Evolutionary conservation across 2,113 vertebrate genomes (phyloP).

Genomic region (Ciconia stormi): DNA sequence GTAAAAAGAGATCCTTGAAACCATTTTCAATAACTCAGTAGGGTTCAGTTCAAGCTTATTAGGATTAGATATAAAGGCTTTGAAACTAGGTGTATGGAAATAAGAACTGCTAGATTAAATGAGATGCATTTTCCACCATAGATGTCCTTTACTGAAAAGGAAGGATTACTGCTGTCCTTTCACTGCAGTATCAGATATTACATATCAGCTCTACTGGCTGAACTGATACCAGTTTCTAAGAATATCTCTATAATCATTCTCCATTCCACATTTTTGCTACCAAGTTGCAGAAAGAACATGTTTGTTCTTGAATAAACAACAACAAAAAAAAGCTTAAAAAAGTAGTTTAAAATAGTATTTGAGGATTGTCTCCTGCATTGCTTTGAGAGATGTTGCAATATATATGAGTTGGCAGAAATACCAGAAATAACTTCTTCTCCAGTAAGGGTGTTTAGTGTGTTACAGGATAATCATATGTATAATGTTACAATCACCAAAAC

Average conservation of each 20-base stretch:
- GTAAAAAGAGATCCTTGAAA: neutral
- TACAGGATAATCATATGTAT: neutral
- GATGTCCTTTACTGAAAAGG: neutral
- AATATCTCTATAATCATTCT: neutral
- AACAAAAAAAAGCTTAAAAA: neutral
- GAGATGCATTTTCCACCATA: neutral
- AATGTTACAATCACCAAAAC: neutral
- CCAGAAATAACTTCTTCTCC: neutral
- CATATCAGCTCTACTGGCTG: neutral
- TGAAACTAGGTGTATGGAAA: neutral
- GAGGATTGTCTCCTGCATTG: neutral
- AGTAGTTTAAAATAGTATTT: neutral
- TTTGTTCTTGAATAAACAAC: neutral
- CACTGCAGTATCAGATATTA: neutral
- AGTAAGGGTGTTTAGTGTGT: neutral
- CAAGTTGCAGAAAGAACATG: neutral
- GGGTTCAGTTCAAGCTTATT: neutral
- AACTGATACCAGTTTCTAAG: neutral
- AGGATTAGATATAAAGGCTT: neutral
- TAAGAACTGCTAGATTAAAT: neutral
- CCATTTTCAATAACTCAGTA: neutral
- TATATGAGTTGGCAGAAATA: neutral
- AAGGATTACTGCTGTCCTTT: neutral
- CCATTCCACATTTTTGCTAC: neutral
- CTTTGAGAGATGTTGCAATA: neutral